A percentile compares a stretch with the other conserved stretches of the same genome.
These are phyloP conservation scores for Cyclopterus lumpus DNA, from an alignment of 2,797 vertebrate genomes.

Conservation along the genomic window DNA sequence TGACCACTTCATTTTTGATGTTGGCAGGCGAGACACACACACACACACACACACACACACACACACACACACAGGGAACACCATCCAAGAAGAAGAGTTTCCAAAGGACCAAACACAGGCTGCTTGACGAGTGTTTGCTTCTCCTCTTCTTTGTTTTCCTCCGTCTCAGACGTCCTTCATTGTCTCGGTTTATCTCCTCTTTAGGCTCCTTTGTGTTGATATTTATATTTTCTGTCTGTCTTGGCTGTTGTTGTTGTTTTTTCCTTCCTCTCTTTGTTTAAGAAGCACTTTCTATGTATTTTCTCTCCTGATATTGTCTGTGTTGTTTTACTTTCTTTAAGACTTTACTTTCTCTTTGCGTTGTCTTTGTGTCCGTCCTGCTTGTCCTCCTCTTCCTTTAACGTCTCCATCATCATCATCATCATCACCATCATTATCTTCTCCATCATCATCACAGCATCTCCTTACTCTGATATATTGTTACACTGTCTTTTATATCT, in stretches of 20 bases:
- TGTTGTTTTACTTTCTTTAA: conserved; percentile 33
- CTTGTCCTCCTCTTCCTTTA: conserved; percentile 15
- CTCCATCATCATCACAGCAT: neutral
- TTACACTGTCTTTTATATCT: no score
- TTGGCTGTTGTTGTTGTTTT: conserved; percentile 31
- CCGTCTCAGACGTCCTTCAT: conserved; percentile 54
- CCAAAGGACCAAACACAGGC: conserved; percentile 77
- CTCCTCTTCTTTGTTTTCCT: conserved; percentile 66
- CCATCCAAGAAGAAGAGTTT: conserved; percentile 71
- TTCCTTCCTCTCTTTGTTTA: conserved; percentile 24
- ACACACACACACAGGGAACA: conserved; percentile 34
- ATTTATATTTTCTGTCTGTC: conserved; percentile 55
- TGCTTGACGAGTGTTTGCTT: conserved; percentile 70
- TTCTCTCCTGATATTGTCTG: conserved; percentile 8
- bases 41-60: conserved; percentile 6
- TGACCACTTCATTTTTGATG: conserved; percentile 82
- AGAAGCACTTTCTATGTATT: conserved; percentile 29
- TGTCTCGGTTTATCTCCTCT: conserved; percentile 36
- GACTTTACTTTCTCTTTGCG: conserved; percentile 25
- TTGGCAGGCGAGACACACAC: conserved; percentile 60
- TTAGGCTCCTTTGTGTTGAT: conserved; percentile 39
- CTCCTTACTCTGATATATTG: no score
- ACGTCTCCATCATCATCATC: neutral
- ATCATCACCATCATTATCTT: neutral
- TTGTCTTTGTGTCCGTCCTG: conserved; percentile 16